Evolutionary conservation across 2,888 invertebrate species (phyloP).

Genomic region (Hypselothyrea guttata): DNA sequence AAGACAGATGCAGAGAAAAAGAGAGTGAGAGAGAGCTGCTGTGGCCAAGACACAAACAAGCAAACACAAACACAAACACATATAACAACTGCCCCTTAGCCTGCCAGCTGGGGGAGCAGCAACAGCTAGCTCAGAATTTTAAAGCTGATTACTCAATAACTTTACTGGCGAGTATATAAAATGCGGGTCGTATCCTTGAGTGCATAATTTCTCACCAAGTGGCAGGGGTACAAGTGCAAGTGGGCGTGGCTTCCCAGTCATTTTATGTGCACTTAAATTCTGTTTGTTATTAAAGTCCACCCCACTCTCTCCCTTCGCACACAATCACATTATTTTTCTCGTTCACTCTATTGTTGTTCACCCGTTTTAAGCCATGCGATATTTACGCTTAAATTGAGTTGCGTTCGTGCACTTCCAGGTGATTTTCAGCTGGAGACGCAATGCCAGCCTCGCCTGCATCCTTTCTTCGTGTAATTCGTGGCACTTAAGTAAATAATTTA

Average conservation of each 20-base stretch:
- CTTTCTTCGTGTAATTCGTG: slow-evolving; percentile 53
- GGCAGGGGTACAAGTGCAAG: neutral
- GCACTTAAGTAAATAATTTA: slow-evolving; percentile 68
- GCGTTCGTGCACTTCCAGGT: slow-evolving; percentile 43
- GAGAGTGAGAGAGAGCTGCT: slow-evolving; percentile 22
- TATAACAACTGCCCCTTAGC: slow-evolving; percentile 51
- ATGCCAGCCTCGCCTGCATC: slow-evolving; percentile 17
- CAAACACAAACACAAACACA: slow-evolving; percentile 20
- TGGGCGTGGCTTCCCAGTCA: slow-evolving; percentile 35
- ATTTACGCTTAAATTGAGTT: slow-evolving; percentile 73
- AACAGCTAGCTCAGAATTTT: slow-evolving; percentile 53
- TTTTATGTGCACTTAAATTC: slow-evolving; percentile 73
- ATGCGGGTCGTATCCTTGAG: slow-evolving; percentile 65
- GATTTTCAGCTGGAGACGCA: slow-evolving; percentile 38
- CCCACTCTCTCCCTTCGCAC: neutral
- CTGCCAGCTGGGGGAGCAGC: slow-evolving; percentile 3
- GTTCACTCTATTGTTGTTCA: slow-evolving; percentile 40
- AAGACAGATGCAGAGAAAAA: neutral
- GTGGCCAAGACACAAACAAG: slow-evolving; percentile 51
- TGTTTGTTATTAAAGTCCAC: slow-evolving; percentile 67
- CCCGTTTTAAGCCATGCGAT: slow-evolving; percentile 42
- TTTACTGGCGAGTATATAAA: slow-evolving; percentile 71
- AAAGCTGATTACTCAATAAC: slow-evolving; percentile 79
- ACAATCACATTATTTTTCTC: too few species aligned
- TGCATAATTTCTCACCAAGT: slow-evolving; percentile 63